Percentiles rank a stretch among this genome's conserved stretches.
These are phyloP conservation scores for Malacosoma neustria DNA, from an alignment of 2,888 invertebrate species.

Conservation along the genomic window DNA sequence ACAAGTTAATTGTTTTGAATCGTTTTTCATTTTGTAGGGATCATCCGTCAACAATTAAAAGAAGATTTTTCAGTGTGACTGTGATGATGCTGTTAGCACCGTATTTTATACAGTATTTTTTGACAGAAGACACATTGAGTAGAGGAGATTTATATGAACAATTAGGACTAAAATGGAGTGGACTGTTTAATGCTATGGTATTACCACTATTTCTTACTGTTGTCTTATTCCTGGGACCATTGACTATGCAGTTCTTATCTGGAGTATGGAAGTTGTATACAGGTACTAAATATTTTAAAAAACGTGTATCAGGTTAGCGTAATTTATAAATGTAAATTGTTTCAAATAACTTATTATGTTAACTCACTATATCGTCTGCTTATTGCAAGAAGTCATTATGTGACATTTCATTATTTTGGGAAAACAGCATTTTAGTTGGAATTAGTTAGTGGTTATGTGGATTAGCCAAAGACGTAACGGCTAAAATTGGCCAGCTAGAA, in stretches of 20 bases:
- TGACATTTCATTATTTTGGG: no score
- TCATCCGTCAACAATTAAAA: constrained; percentile 91
- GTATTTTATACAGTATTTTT: constrained; percentile 82
- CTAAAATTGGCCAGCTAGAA: no score
- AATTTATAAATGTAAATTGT: no score
- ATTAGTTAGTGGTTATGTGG: no score
- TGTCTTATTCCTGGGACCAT: constrained; percentile 88
- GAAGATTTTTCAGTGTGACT: constrained; percentile 89
- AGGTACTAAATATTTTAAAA: no score
- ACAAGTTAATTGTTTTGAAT: neutral
- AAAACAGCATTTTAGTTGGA: no score
- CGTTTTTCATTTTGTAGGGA: constrained; percentile 76
- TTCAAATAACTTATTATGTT: no score
- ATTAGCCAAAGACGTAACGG: no score
- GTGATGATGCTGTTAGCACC: constrained; percentile 88
- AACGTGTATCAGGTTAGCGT: no score
- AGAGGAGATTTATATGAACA: constrained; percentile 79
- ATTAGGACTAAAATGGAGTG: constrained; percentile 84
- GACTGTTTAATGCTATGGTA: constrained; percentile 81
- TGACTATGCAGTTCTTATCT: constrained; percentile 81
- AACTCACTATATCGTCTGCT: no score
- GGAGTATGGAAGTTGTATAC: constrained; percentile 80
- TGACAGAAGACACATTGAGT: constrained; percentile 76
- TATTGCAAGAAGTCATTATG: no score
- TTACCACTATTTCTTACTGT: constrained; percentile 86